Base-by-base conservation (phyloP, 2,797 vertebrate genomes). In the Urocyon cinereoargenteus region DNA sequence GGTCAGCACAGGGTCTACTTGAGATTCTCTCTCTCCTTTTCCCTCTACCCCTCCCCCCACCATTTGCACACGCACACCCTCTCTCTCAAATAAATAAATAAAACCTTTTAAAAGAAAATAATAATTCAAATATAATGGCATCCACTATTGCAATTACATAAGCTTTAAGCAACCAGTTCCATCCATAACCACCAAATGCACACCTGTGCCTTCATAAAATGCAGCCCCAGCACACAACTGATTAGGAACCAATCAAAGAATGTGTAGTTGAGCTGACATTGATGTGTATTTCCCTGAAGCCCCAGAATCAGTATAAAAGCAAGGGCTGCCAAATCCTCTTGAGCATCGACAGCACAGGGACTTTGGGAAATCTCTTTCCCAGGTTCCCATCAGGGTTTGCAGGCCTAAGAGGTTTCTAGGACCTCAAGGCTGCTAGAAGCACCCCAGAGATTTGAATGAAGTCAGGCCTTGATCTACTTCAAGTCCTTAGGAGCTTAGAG, bases 61-160 rank as follows among this genome's bases (percentile, higher is more conserved):
- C 66, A 68, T 68, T 68, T 10, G 34, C 66, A 34, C 16, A 5
- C 1, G 18, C 11, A n/a, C 5, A 2, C 57, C 22, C 57, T 61
- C 31, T 31, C 66, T 68, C 66, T 68, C 31, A 34, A 68, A 34
- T n/a, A 68, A 66, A 66, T 31, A 64, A 66, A n/a, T 68, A 68
- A 68, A 68, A 68, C 34, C 16, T 68, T 68, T 34, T 34, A 34
- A 68, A 68, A 68, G 66, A 68, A 34, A 68, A 19, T 21, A 68
- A 66, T 73, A 59, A 78, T 82, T 79, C 51, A 72, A 90, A 72
- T 73, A 79, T 1, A 75, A 64, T 34, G 57, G 45, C 70, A 96
- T n/a, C 34, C 55, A 75, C 28, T 26, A 49, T 6, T 21, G 31
- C 26, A 84, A 78, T 79, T 89, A 82, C 1, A 36, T 16, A 78